phyloP scores from a whole-genome alignment of 2,797 vertebrate genomes.

The Pseudochromis fuscus region DNA sequence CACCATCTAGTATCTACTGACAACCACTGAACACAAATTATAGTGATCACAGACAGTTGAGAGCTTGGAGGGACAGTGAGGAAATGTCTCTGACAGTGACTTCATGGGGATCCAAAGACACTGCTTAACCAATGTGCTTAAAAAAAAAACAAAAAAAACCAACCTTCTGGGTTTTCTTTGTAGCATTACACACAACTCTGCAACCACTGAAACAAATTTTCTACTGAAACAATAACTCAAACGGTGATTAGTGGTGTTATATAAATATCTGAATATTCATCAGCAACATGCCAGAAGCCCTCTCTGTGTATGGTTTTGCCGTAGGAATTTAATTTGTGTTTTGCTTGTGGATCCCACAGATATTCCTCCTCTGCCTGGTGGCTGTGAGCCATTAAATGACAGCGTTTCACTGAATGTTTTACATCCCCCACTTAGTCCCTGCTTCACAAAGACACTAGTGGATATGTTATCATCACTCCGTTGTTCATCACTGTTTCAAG shows the following conservation, averaged over 20 bases:
- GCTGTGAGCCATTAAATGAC: conserved; percentile 32
- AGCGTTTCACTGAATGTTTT: conserved; percentile 30
- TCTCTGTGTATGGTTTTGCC: conserved; percentile 3
- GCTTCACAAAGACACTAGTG: conserved; percentile 26
- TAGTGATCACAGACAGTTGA: conserved; percentile 16
- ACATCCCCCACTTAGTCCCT: conserved; percentile 30
- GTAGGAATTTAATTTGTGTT: conserved; percentile 9
- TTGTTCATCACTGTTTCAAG: conserved; percentile 32
- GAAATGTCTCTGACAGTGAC: conserved; percentile 17
- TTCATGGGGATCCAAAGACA: conserved; percentile 23
- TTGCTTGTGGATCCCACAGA: conserved; percentile 10
- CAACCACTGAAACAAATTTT: conserved; percentile 13
- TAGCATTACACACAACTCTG: not conserved
- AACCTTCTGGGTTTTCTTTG: conserved; percentile 17
- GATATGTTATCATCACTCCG: conserved; percentile 29
- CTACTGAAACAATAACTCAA: conserved; percentile 8
- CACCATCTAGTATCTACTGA: conserved; percentile 13
- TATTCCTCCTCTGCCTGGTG: conserved; percentile 10
- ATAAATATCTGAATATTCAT: conserved; percentile 2
- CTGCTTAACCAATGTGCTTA: not conserved
- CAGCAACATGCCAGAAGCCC: not conserved
- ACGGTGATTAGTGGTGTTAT: conserved; percentile 2
- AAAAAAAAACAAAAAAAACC: no score
- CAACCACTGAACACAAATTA: conserved; percentile 18
- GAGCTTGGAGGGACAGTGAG: conserved; percentile 16